Conservation (phyloP, 2,888 invertebrate genomes). For the Uropetala carovei region DNA sequence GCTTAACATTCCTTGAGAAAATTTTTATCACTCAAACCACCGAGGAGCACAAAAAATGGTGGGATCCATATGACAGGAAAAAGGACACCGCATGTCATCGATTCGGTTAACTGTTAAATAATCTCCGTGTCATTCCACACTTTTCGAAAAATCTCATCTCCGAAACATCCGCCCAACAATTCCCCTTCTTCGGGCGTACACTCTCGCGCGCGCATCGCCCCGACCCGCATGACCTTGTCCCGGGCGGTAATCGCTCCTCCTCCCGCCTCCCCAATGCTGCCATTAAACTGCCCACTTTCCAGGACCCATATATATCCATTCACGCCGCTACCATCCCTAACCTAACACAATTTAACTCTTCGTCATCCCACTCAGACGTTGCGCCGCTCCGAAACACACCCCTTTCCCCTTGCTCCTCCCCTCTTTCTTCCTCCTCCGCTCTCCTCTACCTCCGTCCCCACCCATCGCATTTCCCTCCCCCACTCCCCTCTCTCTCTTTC, state of each 20-base stretch:
- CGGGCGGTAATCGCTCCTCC: not conserved
- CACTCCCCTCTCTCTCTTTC: not conserved
- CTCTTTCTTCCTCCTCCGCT: not conserved
- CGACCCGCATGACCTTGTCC: constrained; percentile 19
- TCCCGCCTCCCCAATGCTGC: constrained; percentile 1
- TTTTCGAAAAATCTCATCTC: no score
- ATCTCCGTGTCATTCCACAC: no score
- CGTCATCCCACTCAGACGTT: not conserved
- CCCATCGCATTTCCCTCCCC: not conserved
- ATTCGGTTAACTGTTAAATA: no score
- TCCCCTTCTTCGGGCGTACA: no score
- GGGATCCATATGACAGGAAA: no score
- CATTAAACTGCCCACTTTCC: constrained; percentile 44
- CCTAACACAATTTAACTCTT: constrained; percentile 19
- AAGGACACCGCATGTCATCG: no score
- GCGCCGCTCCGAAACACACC: not conserved
- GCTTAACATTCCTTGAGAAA: no score
- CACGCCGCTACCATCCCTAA: constrained; percentile 12
- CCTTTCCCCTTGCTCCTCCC: not conserved
- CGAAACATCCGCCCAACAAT: no score
- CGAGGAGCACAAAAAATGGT: no score
- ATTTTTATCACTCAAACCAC: no score
- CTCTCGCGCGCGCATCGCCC: not conserved
- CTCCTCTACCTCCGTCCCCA: not conserved
- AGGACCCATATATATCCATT: constrained; percentile 48